phyloP scores from a whole-genome alignment of 2,888 invertebrate species.

The Lycaena phlaeas region DNA sequence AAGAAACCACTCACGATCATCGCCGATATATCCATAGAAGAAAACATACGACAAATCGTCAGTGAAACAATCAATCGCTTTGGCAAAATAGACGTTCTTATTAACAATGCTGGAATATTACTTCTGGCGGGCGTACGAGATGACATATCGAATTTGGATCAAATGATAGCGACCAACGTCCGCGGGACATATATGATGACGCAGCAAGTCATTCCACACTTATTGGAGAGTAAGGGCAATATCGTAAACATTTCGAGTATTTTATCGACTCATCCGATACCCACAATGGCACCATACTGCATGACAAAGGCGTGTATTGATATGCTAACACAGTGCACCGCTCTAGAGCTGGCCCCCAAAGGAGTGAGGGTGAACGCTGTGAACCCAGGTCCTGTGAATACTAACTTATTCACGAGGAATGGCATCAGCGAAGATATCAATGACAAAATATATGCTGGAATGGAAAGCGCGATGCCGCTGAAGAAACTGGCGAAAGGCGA shows the following conservation, averaged over 20 bases:
- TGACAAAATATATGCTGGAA: conserved; percentile 29
- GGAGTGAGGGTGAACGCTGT: conserved; percentile 52
- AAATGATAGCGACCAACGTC: conserved; percentile 42
- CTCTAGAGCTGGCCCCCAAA: conserved; percentile 37
- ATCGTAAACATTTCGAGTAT: conserved; percentile 50
- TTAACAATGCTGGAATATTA: conserved; percentile 50
- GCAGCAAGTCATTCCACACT: conserved; percentile 33
- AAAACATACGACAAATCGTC: conserved; percentile 37
- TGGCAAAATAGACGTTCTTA: conserved; percentile 39
- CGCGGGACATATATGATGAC: conserved; percentile 44
- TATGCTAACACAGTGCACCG: conserved; percentile 48
- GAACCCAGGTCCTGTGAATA: conserved; percentile 48
- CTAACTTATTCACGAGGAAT: conserved; percentile 37
- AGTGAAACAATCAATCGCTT: conserved; percentile 34
- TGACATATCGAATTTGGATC: conserved; percentile 36
- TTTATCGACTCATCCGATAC: conserved; percentile 33
- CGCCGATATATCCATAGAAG: conserved; percentile 42
- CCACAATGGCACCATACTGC: conserved; percentile 40
- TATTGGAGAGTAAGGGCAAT: conserved; percentile 41
- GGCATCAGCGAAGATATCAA: conserved; percentile 35
- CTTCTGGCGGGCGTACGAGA: conserved; percentile 27
- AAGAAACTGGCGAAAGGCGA: conserved; percentile 34
- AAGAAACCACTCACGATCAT: conserved; percentile 33
- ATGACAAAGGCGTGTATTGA: conserved; percentile 55
- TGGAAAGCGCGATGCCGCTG: conserved; percentile 32